Percentiles rank a stretch among this genome's conserved stretches.
Conservation (phyloP, 2,113 vertebrate species). For the Corynorhinus townsendii region DNA sequence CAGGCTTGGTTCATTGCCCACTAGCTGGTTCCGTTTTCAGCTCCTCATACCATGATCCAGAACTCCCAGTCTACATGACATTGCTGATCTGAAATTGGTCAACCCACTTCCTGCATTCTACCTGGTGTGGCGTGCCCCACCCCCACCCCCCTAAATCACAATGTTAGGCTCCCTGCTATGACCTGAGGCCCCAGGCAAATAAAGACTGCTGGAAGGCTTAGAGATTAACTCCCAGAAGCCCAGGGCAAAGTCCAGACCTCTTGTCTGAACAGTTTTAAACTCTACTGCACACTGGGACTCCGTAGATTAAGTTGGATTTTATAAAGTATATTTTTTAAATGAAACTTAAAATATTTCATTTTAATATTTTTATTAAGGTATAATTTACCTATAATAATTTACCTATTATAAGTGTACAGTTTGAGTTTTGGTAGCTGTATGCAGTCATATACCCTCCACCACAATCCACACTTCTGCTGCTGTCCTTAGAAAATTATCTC, state of each 20-base stretch:
- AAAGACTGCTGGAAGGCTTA: background rate
- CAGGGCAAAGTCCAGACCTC: background rate
- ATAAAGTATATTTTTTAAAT: background rate
- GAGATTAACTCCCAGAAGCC: background rate
- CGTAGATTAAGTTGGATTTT: slow-evolving; percentile 30
- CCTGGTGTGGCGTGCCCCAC: background rate
- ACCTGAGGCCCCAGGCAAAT: background rate
- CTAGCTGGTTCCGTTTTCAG: background rate
- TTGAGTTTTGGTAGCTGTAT: background rate
- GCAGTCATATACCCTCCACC: accelerated
- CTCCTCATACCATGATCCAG: background rate
- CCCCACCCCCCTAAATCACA: background rate
- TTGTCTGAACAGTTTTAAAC: slow-evolving; percentile 16
- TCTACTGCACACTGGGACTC: background rate
- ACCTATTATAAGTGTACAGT: background rate
- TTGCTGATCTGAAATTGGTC: background rate
- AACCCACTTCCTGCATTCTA: background rate
- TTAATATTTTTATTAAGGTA: background rate
- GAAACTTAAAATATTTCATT: slow-evolving; percentile 23
- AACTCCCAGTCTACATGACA: background rate
- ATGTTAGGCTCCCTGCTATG: background rate
- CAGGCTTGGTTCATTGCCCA: background rate
- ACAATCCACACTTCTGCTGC: background rate
- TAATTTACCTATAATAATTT: background rate
- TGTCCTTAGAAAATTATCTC: background rate